These are phyloP conservation scores for Neuroscelio doddi DNA, from an alignment of 2,888 invertebrate species.

Conservation along the genomic window DNA sequence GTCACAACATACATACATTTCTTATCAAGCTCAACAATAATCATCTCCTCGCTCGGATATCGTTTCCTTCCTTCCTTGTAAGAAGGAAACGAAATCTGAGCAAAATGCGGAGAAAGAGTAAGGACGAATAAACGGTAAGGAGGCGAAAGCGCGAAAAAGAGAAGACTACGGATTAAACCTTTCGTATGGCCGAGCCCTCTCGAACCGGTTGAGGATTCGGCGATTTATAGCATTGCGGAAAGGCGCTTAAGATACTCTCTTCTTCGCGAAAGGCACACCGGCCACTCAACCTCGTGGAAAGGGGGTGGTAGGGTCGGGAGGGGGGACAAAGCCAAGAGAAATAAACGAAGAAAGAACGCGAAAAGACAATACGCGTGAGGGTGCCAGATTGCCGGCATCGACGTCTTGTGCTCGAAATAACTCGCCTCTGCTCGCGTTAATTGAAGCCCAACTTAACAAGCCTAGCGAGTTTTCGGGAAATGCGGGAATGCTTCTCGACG, in stretches of 20 bases:
- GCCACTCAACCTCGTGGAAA: slow-evolving; percentile 1
- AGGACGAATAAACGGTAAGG: no score
- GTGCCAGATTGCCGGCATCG: slow-evolving; percentile 50
- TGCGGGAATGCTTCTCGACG: slow-evolving; percentile 32
- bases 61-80: no score
- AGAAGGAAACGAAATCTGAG: no score
- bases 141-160: no score
- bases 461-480: slow-evolving; percentile 33
- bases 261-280: slow-evolving; percentile 6
- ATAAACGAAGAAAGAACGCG: slow-evolving; percentile 31
- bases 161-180: slow-evolving; percentile 53
- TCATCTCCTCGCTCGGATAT: no score
- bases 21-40: no score
- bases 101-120: no score
- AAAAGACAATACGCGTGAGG: slow-evolving; percentile 56
- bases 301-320: slow-evolving; percentile 26
- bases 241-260: slow-evolving; percentile 32
- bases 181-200: slow-evolving; percentile 47
- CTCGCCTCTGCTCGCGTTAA: slow-evolving; percentile 40
- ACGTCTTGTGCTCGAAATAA: slow-evolving; percentile 41
- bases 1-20: no score
- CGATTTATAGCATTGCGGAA: slow-evolving; percentile 61
- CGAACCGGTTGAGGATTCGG: slow-evolving; percentile 62
- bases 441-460: slow-evolving; percentile 41
- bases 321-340: slow-evolving; percentile 16